Conservation (phyloP, 1,140 invertebrate genomes). For the Drosophila orena region DNA sequence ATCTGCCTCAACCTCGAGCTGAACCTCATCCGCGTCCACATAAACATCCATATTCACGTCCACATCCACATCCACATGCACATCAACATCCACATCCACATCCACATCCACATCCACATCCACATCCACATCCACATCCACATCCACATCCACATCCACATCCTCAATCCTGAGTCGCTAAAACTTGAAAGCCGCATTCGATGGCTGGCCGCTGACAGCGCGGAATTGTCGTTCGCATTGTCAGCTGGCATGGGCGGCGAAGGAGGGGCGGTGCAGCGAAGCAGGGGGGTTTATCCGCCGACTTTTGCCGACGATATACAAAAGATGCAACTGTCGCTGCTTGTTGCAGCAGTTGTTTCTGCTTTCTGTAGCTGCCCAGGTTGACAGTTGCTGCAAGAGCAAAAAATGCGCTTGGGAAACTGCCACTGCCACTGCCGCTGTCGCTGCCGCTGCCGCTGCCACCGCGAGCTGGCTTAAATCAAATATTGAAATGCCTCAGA, state of each 20-base stretch:
- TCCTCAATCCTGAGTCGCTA: conserved; percentile 61
- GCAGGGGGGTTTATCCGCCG: conserved; percentile 25
- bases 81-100: conserved; percentile 9
- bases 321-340: conserved; percentile 78
- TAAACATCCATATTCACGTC: background rate
- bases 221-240: conserved; percentile 82
- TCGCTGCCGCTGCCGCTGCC: conserved; percentile 41
- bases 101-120: background rate
- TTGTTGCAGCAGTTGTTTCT: conserved; percentile 45
- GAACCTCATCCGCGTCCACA: conserved; percentile 10
- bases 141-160: conserved; percentile 11
- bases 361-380: conserved; percentile 35
- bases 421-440: conserved; percentile 48
- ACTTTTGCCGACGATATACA: conserved; percentile 72
- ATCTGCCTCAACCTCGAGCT: conserved; percentile 23
- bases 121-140: conserved; percentile 16
- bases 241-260: conserved; percentile 40
- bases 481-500: conserved; percentile 75
- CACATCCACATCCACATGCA: conserved; percentile 4
- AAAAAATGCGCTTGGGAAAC: conserved; percentile 79
- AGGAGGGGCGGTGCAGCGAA: background rate
- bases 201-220: conserved; percentile 71
- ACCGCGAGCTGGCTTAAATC: conserved; percentile 66
- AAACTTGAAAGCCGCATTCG: conserved; percentile 73
- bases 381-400: conserved; percentile 60